phyloP scores from a whole-genome alignment of 2,797 vertebrate species.

The Hapalemur alaotrensis region DNA sequence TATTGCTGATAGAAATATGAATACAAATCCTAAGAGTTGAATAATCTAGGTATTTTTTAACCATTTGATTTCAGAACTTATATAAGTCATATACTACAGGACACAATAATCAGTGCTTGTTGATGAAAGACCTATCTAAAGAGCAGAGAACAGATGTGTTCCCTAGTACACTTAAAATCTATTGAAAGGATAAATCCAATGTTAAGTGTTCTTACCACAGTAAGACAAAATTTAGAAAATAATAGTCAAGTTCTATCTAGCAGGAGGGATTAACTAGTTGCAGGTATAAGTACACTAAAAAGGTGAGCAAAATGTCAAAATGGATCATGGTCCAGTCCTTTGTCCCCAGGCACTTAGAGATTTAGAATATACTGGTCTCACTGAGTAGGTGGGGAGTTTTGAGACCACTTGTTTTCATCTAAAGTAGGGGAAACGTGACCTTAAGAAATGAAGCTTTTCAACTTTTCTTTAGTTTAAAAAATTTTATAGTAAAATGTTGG shows the following conservation, averaged over 20 bases:
- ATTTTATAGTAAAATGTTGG: not conserved
- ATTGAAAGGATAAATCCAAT: not conserved
- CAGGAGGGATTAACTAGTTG: not conserved
- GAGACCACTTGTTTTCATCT: not conserved
- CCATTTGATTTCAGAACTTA: not conserved
- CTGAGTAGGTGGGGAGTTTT: not conserved
- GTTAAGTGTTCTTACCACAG: not conserved
- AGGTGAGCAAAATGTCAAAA: not conserved
- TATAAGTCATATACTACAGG: not conserved
- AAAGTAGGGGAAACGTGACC: not conserved
- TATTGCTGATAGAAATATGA: slow-evolving; percentile 5
- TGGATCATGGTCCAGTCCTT: not conserved
- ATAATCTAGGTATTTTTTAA: not conserved
- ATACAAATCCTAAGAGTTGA: not conserved
- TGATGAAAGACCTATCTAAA: not conserved
- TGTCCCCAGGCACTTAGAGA: not conserved
- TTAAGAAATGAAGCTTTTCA: not conserved
- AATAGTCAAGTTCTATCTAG: not conserved
- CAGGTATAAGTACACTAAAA: not conserved
- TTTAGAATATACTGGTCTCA: not conserved
- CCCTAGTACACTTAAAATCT: not conserved
- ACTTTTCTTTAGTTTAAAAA: not conserved
- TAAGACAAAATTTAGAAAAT: not conserved
- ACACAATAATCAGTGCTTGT: not conserved
- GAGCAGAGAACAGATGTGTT: not conserved